Conservation (phyloP, 2,888 invertebrate genomes). For the Nephrotoma appendiculata region DNA sequence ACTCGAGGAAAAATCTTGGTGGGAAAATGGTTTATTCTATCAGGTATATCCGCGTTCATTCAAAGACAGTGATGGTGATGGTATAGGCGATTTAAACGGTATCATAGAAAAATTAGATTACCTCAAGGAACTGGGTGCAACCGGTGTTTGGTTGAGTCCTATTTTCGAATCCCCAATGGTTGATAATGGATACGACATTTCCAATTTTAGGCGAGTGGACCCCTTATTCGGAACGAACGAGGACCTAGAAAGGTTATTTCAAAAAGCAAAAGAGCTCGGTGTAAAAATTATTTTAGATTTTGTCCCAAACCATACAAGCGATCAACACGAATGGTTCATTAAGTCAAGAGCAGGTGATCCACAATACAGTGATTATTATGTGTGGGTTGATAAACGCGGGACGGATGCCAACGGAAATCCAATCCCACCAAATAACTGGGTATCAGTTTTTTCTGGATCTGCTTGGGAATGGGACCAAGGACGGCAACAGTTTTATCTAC, state of each 20-base stretch:
- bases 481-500: constrained; percentile 61
- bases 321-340: constrained; percentile 48
- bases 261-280: constrained; percentile 31
- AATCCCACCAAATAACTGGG: constrained; percentile 40
- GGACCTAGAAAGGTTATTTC: constrained; percentile 49
- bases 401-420: constrained; percentile 17
- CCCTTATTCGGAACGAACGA: constrained; percentile 52
- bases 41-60: constrained; percentile 65
- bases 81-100: constrained; percentile 63
- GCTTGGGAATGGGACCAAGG: constrained; percentile 57
- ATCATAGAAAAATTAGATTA: constrained; percentile 37
- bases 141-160: constrained; percentile 56
- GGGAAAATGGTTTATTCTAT: constrained; percentile 58
- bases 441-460: constrained; percentile 47
- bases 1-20: constrained; percentile 40
- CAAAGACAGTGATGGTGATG: constrained; percentile 57
- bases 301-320: constrained; percentile 38
- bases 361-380: constrained; percentile 52
- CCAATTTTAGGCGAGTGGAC: constrained; percentile 51
- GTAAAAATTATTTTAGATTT: constrained; percentile 33
- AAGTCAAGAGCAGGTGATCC: constrained; percentile 40
- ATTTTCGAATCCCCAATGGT: constrained; percentile 48
- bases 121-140: constrained; percentile 48
- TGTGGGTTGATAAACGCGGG: constrained; percentile 38
- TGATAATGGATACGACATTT: constrained; percentile 67